phyloP scores from a whole-genome alignment of 2,797 vertebrate genomes.

The Cossypha niveicapilla region DNA sequence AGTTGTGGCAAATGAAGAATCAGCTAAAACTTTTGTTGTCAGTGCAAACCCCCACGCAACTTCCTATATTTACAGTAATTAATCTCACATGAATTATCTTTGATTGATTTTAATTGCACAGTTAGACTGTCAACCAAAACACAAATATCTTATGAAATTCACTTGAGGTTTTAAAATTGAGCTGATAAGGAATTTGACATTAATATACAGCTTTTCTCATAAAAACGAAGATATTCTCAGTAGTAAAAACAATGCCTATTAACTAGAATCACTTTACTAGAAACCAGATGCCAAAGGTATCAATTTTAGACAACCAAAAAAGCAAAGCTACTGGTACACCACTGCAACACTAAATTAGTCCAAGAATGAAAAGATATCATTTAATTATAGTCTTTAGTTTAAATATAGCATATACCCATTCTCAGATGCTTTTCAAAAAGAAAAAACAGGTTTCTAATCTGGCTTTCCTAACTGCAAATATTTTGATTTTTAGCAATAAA shows the following conservation, averaged over 20 bases:
- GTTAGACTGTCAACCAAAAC: not conserved
- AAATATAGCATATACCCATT: not conserved
- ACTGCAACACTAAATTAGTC: not conserved
- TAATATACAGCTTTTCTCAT: not conserved
- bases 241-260: not conserved
- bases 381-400: not conserved
- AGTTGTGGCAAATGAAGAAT: not conserved
- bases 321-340: not conserved
- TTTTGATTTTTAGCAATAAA: not conserved
- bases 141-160: not conserved
- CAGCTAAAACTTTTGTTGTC: not conserved
- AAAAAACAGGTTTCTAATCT: rapidly evolving
- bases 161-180: not conserved
- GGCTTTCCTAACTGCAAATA: not conserved
- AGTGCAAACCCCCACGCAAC: not conserved
- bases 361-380: not conserved
- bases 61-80: not conserved
- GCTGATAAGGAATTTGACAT: not conserved
- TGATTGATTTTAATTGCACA: not conserved
- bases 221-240: not conserved
- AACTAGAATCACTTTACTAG: not conserved
- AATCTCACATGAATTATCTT: not conserved
- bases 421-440: not conserved
- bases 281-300: not conserved
- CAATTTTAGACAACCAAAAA: not conserved